Evolutionary conservation across 2,888 invertebrate species (phyloP).

Genomic region (Tenodera sinensis): DNA sequence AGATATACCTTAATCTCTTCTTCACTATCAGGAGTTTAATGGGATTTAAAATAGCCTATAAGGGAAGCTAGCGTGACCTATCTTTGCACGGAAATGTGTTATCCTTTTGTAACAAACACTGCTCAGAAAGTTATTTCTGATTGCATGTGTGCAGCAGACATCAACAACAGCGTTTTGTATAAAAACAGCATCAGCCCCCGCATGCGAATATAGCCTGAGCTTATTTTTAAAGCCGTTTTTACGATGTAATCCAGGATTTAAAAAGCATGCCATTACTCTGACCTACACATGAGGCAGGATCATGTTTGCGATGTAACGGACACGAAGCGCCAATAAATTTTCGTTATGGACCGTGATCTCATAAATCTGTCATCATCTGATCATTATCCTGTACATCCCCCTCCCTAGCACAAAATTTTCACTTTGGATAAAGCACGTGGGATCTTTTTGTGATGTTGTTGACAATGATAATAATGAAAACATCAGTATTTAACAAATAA

Average conservation of each 20-base stretch:
- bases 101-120: no score
- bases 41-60: no score
- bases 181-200: neutral
- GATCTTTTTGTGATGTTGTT: neutral
- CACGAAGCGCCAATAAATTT: neutral
- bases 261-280: neutral
- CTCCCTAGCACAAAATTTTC: neutral
- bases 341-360: neutral
- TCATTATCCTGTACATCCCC: neutral
- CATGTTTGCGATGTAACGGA: neutral
- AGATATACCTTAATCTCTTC: no score
- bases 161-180: neutral
- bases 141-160: neutral
- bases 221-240: neutral
- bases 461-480: neutral
- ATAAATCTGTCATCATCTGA: neutral
- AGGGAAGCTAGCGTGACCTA: no score
- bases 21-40: no score
- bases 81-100: no score
- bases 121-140: no score
- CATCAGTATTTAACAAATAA: no score
- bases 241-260: neutral
- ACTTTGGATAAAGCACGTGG: neutral
- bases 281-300: neutral
- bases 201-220: neutral